Evolutionary conservation across 2,113 vertebrate species (phyloP).

Genomic region (Himantopus leucocephalus): DNA sequence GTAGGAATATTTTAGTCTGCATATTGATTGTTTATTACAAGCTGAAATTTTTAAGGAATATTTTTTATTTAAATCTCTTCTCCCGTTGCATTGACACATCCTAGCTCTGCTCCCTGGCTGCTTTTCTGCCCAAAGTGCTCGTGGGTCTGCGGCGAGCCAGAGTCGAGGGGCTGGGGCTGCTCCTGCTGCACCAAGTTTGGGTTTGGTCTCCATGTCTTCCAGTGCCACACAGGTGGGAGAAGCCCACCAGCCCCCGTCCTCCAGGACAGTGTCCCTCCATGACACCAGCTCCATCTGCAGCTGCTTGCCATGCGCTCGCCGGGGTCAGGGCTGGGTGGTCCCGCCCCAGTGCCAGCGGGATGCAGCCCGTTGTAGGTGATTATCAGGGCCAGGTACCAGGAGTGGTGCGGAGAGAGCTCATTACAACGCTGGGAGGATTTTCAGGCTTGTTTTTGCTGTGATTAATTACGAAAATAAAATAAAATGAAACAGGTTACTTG

Average conservation of each 20-base stretch:
- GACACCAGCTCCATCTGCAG: background rate
- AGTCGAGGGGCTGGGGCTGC: background rate
- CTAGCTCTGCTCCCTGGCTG: background rate
- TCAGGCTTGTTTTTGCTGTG: background rate
- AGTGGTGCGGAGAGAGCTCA: background rate
- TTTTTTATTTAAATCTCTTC: background rate
- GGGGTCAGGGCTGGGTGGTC: too few relatives aligned
- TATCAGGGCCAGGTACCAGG: accelerated
- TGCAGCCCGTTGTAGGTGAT: accelerated
- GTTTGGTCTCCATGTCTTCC: background rate
- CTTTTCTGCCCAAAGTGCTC: background rate
- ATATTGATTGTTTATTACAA: background rate
- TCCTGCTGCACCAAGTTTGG: background rate
- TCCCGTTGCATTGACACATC: background rate
- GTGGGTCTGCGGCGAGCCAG: accelerated
- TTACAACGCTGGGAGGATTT: background rate
- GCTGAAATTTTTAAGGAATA: background rate
- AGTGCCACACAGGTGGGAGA: background rate
- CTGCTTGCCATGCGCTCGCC: too few relatives aligned
- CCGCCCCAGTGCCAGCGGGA: accelerated
- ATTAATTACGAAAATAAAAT: background rate
- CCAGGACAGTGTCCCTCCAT: accelerated
- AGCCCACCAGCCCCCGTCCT: accelerated
- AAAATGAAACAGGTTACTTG: background rate
- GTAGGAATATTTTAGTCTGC: background rate